phyloP scores from a whole-genome alignment of 2,797 vertebrate genomes.

The Pantherophis vulpinus region DNA sequence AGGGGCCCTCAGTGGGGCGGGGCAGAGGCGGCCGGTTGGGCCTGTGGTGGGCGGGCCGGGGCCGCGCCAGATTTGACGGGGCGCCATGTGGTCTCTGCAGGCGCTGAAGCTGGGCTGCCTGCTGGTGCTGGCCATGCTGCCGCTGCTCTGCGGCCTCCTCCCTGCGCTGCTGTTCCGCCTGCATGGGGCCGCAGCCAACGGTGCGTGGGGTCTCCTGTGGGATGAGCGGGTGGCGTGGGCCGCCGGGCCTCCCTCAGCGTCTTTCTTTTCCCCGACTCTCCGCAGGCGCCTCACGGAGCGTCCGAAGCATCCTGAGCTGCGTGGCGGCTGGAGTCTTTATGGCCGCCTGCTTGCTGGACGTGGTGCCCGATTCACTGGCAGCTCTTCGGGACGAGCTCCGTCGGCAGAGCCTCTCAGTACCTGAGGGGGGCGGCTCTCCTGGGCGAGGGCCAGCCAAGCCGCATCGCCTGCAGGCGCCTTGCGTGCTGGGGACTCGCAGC shows the following conservation, averaged over 20 bases:
- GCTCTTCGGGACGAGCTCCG: slow-evolving; percentile 72
- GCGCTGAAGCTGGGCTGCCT: slow-evolving; percentile 7
- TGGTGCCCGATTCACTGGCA: slow-evolving; percentile 81
- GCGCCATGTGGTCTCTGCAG: not conserved
- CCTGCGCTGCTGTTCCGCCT: slow-evolving; percentile 5
- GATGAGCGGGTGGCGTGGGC: not conserved
- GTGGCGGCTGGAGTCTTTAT: slow-evolving; percentile 84
- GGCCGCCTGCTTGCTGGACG: slow-evolving; percentile 82
- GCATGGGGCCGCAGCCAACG: not conserved
- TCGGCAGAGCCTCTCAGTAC: slow-evolving; percentile 63
- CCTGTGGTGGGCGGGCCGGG: not conserved
- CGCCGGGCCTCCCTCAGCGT: not conserved
- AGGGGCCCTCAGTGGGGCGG: not conserved
- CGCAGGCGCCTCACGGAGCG: slow-evolving; percentile 67
- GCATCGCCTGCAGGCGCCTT: not conserved
- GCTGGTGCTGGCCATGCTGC: not conserved
- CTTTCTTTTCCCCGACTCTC: no score
- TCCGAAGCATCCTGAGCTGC: slow-evolving; percentile 81
- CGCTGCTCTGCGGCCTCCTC: slow-evolving; percentile 21
- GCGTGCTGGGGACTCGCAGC: no score
- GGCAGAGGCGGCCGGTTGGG: not conserved
- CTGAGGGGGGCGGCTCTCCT: not conserved
- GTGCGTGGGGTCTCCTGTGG: not conserved
- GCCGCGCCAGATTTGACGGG: not conserved
- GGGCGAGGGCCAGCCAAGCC: not conserved